These are phyloP conservation scores for Porites divaricata DNA, from an alignment of 92 coral and sea anemone genomes.

Conservation along the genomic window DNA sequence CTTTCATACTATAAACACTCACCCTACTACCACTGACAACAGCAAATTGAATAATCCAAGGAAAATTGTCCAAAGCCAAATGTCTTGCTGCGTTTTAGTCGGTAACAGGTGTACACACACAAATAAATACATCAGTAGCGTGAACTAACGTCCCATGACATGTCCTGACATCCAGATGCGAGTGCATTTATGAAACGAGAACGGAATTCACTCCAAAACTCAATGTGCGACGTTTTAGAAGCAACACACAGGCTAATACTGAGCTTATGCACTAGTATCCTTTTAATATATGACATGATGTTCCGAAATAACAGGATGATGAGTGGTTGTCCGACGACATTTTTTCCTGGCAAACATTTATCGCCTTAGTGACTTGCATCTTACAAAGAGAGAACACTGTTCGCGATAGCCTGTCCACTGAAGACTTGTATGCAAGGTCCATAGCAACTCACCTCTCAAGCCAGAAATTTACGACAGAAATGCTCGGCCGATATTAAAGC, in stretches of 20 bases:
- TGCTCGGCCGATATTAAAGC: background rate
- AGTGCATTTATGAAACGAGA: background rate
- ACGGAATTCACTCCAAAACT: background rate
- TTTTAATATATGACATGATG: constrained; percentile 20
- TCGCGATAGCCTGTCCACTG: background rate
- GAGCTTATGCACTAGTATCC: constrained; percentile 16
- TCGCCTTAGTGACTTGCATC: constrained; percentile 40
- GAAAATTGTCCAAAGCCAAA: constrained; percentile 3
- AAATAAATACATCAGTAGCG: background rate
- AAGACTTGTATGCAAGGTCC: constrained; percentile 28
- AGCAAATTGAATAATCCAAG: constrained; percentile 10
- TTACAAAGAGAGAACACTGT: constrained; percentile 17
- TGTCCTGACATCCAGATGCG: background rate
- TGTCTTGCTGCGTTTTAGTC: background rate
- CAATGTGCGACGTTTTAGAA: background rate
- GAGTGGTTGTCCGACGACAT: constrained; percentile 33
- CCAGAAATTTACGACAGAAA: constrained; percentile 29
- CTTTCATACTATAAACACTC: background rate
- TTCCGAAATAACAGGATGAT: constrained; percentile 23
- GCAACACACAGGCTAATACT: constrained; percentile 12
- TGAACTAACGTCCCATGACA: background rate
- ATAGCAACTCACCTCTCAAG: constrained; percentile 31
- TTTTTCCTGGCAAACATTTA: constrained; percentile 47
- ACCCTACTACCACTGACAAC: background rate
- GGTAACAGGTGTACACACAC: constrained; percentile 5